Conservation (phyloP, 2,888 invertebrate genomes). For the Pegoplata infirma region DNA sequence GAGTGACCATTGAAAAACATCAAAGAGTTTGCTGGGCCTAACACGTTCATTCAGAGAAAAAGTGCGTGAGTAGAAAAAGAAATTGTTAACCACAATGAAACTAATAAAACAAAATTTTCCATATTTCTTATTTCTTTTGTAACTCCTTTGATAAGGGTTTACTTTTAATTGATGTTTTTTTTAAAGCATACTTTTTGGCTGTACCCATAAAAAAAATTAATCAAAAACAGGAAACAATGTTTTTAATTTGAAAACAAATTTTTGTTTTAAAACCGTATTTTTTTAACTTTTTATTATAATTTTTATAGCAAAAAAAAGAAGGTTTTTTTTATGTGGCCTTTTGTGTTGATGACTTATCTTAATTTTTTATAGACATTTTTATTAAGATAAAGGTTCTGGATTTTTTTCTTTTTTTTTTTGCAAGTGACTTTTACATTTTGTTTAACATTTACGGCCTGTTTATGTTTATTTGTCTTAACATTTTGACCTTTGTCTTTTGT, state of each 20-base stretch:
- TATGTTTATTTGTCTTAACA: conserved; percentile 1
- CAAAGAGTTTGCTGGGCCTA: conserved; percentile 43
- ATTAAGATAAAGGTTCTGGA: conserved; percentile 34
- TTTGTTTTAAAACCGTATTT: conserved; percentile 1
- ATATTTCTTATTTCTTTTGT: conserved; percentile 4
- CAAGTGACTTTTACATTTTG: conserved; percentile 47
- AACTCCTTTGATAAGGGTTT: conserved; percentile 10
- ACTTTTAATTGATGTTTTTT: conserved; percentile 49
- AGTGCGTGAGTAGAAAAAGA: conserved; percentile 33
- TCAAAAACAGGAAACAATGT: conserved; percentile 34
- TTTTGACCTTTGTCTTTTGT: conserved; percentile 27
- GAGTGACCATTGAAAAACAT: conserved; percentile 32
- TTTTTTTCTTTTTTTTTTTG: not conserved
- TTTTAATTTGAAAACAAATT: conserved; percentile 2
- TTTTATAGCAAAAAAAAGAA: not conserved
- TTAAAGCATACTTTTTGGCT: not conserved
- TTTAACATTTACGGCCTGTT: conserved; percentile 50
- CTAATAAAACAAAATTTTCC: not conserved
- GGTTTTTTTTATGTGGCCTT: not conserved
- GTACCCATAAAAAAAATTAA: conserved; percentile 25
- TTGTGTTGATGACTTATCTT: conserved; percentile 30
- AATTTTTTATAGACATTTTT: conserved; percentile 38
- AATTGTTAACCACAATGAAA: not conserved
- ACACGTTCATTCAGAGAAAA: conserved; percentile 32
- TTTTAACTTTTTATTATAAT: no score